Base-by-base conservation (phyloP, 1,140 invertebrate species). In the Xylocopa sonorina region DNA sequence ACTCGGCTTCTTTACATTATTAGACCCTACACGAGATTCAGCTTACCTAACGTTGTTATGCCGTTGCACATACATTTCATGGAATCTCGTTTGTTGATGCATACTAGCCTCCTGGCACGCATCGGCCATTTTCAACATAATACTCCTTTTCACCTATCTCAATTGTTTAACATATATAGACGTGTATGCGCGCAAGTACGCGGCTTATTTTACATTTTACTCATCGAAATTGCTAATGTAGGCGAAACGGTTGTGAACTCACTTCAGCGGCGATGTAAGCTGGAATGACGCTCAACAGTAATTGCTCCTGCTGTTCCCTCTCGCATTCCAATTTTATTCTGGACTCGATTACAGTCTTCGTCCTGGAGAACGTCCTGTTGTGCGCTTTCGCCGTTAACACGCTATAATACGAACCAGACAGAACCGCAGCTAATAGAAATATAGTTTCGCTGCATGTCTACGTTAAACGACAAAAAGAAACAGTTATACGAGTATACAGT, bases 31-130 rank as follows among this genome's bases (percentile, higher is more conserved):
- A 14, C 24, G 9, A 24, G 4, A 29, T 5, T n/a, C 32, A 16
- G 73, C 89, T 91, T 91, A 97, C 96, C 96, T 97, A 84, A 99
- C 98, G 90, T 98, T 98, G 89, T 99, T 98, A 91, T 99, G 98
- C n/a, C 98, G 94, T 88, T 99, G 97, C 14, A 99, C 98, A 92
- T 99, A 99, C 95, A 99, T 97, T 90, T 99, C 98, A 89, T 99
- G 98, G 90, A 99, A 99, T 58, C 96, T 94, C 2, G 95, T 96
- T 88, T 96, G 95, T 71, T 96, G 95, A 38, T 94, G 94, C n/a
- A 94, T 93, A 27, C 91, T 94, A 16, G 91, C 94, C 83, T 97
- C 96, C 82, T 96, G 96, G 89, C 97, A 97, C 14, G 96, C 96
- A 88, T 97, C 96, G 0, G 97, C 97, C 97, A 98, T 98, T 93